Percentiles rank a stretch among this genome's conserved stretches.
These are phyloP conservation scores for Allolobophora icterica DNA, from an alignment of 2,888 invertebrate species.

Conservation along the genomic window DNA sequence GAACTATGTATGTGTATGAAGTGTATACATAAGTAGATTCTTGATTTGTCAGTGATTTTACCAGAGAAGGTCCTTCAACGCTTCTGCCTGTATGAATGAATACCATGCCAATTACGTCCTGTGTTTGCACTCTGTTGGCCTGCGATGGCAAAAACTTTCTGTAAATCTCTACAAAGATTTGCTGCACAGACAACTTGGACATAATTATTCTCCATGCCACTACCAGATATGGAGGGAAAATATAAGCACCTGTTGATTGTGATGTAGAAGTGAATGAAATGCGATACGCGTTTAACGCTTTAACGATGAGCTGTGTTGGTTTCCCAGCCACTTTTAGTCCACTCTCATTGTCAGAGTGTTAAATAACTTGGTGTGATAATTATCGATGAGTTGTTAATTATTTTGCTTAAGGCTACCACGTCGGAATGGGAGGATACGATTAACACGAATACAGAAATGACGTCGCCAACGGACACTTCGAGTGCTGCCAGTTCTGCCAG, in stretches of 20 bases:
- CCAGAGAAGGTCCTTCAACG: too few species aligned
- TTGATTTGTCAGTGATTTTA: too few species aligned
- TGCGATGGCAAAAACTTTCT: too few species aligned
- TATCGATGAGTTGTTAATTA: background rate
- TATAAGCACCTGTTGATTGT: background rate
- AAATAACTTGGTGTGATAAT: background rate
- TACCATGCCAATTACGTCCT: too few species aligned
- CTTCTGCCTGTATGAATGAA: too few species aligned
- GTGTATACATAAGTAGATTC: too few species aligned
- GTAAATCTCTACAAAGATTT: too few species aligned
- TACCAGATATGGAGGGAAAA: background rate
- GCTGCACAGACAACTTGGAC: background rate
- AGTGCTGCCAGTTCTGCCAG: constrained; percentile 56
- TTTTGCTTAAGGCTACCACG: background rate
- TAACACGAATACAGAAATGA: constrained; percentile 56
- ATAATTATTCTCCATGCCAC: background rate
- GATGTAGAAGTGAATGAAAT: background rate
- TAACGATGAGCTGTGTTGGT: too few species aligned
- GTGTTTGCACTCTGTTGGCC: too few species aligned
- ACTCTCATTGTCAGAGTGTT: too few species aligned
- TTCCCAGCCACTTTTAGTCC: too few species aligned
- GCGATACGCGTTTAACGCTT: background rate
- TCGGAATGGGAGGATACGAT: constrained; percentile 61
- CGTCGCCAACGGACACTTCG: constrained; percentile 48
- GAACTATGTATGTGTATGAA: too few species aligned